These are phyloP conservation scores for Nesoenas mayeri DNA, from an alignment of 2,113 vertebrate genomes.

Conservation along the genomic window DNA sequence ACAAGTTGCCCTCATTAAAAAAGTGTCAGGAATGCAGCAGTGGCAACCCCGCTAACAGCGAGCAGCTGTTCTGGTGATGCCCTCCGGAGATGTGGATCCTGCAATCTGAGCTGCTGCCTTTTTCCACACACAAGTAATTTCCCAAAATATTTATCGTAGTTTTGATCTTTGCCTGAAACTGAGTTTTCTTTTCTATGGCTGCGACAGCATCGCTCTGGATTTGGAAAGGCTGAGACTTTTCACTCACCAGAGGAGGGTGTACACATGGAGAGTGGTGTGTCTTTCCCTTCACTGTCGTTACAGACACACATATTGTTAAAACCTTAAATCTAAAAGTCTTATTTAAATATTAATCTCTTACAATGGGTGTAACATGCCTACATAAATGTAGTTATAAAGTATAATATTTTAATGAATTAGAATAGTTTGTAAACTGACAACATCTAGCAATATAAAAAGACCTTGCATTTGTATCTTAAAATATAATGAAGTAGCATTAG, in stretches of 20 bases:
- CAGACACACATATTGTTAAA: background rate
- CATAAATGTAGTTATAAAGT: background rate
- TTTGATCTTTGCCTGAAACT: constrained; percentile 29
- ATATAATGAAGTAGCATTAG: background rate
- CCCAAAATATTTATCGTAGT: constrained; percentile 24
- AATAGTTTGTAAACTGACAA: background rate
- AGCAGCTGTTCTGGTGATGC: constrained; percentile 38
- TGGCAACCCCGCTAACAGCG: background rate
- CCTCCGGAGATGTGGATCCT: background rate
- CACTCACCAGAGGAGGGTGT: background rate
- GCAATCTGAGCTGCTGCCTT: constrained; percentile 45
- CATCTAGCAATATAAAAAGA: background rate
- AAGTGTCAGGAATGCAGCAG: background rate
- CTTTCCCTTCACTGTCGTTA: background rate
- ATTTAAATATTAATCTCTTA: background rate
- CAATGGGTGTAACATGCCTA: background rate
- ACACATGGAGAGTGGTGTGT: background rate
- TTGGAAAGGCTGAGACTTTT: background rate
- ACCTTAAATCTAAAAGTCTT: background rate
- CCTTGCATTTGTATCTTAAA: background rate
- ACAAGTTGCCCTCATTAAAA: background rate
- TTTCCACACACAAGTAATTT: background rate
- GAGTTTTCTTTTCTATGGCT: constrained; percentile 2
- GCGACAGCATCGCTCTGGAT: background rate
- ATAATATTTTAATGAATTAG: background rate